A percentile compares a stretch with the other conserved stretches of the same genome.
These are phyloP conservation scores for Ephydatia muelleri DNA, from an alignment of 37 sponge, comb jelly and placozoan species.

Conservation along the genomic window DNA sequence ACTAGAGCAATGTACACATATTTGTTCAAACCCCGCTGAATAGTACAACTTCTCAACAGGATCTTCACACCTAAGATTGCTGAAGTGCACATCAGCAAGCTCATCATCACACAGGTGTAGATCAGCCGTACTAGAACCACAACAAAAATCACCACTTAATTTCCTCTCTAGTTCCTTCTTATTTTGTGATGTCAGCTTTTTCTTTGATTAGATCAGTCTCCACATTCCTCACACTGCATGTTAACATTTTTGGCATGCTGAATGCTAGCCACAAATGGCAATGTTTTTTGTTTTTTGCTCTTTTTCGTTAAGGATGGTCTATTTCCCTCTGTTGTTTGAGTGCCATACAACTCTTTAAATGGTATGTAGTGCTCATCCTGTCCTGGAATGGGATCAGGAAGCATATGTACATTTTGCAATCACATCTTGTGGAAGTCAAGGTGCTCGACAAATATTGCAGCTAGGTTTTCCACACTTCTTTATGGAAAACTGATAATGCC, in stretches of 20 bases:
- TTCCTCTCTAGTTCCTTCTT: constrained; percentile 1
- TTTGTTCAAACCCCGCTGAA: constrained; percentile 28
- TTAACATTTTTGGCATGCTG: constrained; percentile 33
- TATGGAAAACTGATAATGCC: too few relatives aligned
- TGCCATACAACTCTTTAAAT: too few relatives aligned
- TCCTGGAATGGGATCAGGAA: too few relatives aligned
- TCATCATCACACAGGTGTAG: too few relatives aligned
- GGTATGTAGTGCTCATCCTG: too few relatives aligned
- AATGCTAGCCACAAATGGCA: constrained; percentile 31
- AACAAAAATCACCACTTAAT: constrained; percentile 16
- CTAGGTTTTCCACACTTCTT: too few relatives aligned
- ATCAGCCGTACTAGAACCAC: constrained; percentile 13
- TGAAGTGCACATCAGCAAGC: constrained; percentile 8
- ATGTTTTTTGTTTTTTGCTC: constrained; percentile 24
- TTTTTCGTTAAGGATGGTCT: too few relatives aligned
- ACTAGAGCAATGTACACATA: constrained; percentile 28
- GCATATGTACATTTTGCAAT: too few relatives aligned
- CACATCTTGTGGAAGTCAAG: too few relatives aligned
- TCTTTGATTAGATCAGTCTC: constrained; percentile 26
- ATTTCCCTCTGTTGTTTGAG: too few relatives aligned
- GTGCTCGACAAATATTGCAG: too few relatives aligned
- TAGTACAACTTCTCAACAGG: constrained; percentile 33
- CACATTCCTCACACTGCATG: constrained; percentile 23
- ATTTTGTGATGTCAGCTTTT: constrained; percentile 4
- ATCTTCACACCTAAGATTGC: constrained; percentile 20